Conservation (phyloP, 30 jellyfish, hydroid and myxozoan species). For the Morbakka virulenta region DNA sequence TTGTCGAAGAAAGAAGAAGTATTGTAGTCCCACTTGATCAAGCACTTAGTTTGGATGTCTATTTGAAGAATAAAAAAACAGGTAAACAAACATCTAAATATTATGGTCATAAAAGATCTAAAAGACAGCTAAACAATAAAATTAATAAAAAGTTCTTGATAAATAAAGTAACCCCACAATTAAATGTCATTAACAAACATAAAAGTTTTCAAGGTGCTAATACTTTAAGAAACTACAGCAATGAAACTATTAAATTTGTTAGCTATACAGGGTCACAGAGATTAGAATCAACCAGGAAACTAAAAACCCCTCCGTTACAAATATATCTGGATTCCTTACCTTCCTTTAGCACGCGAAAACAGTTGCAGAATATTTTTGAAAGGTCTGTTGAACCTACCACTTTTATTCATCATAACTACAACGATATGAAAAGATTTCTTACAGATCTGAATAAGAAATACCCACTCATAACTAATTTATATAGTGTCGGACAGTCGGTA, state of each 20-base stretch:
- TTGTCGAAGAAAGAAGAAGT: conserved; percentile 1
- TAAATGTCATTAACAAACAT: no score
- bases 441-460: conserved; percentile 31
- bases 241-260: not conserved
- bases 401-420: conserved; percentile 82
- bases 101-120: conserved; percentile 12
- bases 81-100: conserved; percentile 1
- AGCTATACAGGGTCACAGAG: not conserved
- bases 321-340: not conserved
- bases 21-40: conserved; percentile 43
- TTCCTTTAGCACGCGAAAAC: conserved; percentile 7
- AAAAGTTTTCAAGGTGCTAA: not conserved
- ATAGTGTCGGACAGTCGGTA: conserved; percentile 87
- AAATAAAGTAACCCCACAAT: not conserved
- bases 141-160: not conserved
- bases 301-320: not conserved
- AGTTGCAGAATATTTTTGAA: conserved; percentile 60
- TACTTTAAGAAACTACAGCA: not conserved
- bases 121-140: not conserved
- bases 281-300: no score
- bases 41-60: conserved; percentile 62
- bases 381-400: conserved; percentile 54
- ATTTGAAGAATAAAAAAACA: conserved; percentile 8
- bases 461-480: conserved; percentile 71
- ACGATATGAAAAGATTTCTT: conserved; percentile 58